These are phyloP conservation scores for Pandemis corylana DNA, from an alignment of 2,888 invertebrate species.

Conservation along the genomic window DNA sequence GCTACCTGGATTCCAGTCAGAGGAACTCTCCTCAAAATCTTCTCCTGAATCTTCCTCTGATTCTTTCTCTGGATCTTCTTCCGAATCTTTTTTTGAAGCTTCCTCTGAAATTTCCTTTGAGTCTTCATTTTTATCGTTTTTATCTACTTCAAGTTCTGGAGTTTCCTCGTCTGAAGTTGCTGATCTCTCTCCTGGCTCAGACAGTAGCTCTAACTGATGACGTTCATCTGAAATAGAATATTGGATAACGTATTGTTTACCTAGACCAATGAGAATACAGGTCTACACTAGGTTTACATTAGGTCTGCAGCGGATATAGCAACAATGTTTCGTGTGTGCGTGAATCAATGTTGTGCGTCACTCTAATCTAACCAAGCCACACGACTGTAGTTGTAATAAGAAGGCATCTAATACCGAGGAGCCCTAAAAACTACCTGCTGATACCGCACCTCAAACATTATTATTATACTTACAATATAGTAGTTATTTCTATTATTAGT, in stretches of 20 bases:
- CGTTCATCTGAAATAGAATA: slow-evolving; percentile 44
- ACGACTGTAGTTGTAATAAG: no score
- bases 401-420: no score
- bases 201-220: slow-evolving; percentile 44
- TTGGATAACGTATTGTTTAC: background rate
- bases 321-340: no score
- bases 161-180: slow-evolving; percentile 41
- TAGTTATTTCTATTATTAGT: no score
- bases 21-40: slow-evolving; percentile 68
- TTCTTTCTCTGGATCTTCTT: background rate
- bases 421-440: no score
- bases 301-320: no score
- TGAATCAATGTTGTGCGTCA: no score
- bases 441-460: no score
- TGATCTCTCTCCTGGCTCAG: slow-evolving; percentile 41
- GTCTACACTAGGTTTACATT: no score
- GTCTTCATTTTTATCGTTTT: background rate
- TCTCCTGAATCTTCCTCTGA: slow-evolving; percentile 10
- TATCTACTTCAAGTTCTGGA: background rate
- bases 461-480: no score
- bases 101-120: background rate
- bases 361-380: no score
- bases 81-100: background rate
- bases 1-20: slow-evolving; percentile 58
- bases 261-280: no score